A percentile compares a stretch with the other conserved stretches of the same genome.
Evolutionary conservation across 2,113 vertebrate species (phyloP).

Genomic region (Mesitornis unicolor): DNA sequence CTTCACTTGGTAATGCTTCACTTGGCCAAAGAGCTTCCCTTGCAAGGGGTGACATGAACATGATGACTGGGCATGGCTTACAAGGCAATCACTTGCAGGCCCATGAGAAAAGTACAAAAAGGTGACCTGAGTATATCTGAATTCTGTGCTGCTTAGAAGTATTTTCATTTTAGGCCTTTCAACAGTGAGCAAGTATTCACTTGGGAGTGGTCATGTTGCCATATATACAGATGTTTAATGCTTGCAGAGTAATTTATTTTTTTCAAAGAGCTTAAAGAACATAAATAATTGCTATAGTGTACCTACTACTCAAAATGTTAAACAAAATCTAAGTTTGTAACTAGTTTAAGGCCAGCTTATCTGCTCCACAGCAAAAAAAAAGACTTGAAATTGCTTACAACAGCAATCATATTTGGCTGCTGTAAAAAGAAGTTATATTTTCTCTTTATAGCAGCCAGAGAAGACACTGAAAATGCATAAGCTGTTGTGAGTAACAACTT

Average conservation of each 20-base stretch:
- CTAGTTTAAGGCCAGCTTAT: background rate
- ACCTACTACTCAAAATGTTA: background rate
- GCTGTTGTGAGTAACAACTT: background rate
- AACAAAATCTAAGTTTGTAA: background rate
- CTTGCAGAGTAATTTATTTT: background rate
- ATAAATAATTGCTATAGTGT: background rate
- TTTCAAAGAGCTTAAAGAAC: background rate
- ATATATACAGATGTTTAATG: background rate
- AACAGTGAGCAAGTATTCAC: rapidly evolving
- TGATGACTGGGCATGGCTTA: background rate
- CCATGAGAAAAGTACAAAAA: background rate
- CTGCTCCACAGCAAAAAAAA: background rate
- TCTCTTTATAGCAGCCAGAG: background rate
- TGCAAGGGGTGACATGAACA: background rate
- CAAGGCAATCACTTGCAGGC: background rate
- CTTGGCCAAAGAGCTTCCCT: background rate
- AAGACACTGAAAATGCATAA: background rate
- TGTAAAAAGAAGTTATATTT: background rate
- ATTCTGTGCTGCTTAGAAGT: background rate
- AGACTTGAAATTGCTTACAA: background rate
- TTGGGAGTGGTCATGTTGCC: background rate
- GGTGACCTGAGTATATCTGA: background rate
- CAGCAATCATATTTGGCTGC: background rate
- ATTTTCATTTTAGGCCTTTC: background rate
- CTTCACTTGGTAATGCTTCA: background rate